phyloP scores from a whole-genome alignment of 1,140 invertebrate species.

The Brachionus sp. region DNA sequence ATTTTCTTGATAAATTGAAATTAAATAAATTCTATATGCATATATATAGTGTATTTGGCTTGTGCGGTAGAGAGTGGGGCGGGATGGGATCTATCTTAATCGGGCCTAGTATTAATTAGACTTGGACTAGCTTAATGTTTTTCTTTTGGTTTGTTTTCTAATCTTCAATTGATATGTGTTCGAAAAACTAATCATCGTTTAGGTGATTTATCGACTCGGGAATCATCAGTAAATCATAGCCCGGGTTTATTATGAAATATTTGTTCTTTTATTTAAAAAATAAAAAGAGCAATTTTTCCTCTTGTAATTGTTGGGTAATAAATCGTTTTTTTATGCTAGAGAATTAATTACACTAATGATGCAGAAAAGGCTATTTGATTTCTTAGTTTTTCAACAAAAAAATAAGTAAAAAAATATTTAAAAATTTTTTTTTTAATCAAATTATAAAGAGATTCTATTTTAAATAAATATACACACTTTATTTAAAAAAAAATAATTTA shows the following conservation, averaged over 20 bases:
- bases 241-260: not conserved
- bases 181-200: conserved; percentile 11
- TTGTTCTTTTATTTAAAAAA: not conserved
- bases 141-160: not conserved
- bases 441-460: too few relatives aligned
- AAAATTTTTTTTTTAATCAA: not conserved
- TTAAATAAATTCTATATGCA: not conserved
- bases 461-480: too few relatives aligned
- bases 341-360: not conserved
- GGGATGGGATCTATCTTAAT: not conserved
- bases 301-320: not conserved
- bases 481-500: too few relatives aligned
- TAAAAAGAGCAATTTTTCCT: not conserved
- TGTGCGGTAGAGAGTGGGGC: not conserved
- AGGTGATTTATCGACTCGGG: conserved; percentile 28
- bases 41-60: not conserved
- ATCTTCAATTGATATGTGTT: not conserved
- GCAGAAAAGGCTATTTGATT: not conserved
- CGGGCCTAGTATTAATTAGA: not conserved
- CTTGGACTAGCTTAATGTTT: conserved; percentile 7
- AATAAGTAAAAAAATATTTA: not conserved
- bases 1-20: conserved; percentile 11
- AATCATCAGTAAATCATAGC: conserved; percentile 11
- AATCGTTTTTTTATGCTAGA: conserved; percentile 24
- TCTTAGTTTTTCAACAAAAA: not conserved